Base-by-base conservation (phyloP, 2,113 vertebrate species). In the Sclerurus mexicanus region DNA sequence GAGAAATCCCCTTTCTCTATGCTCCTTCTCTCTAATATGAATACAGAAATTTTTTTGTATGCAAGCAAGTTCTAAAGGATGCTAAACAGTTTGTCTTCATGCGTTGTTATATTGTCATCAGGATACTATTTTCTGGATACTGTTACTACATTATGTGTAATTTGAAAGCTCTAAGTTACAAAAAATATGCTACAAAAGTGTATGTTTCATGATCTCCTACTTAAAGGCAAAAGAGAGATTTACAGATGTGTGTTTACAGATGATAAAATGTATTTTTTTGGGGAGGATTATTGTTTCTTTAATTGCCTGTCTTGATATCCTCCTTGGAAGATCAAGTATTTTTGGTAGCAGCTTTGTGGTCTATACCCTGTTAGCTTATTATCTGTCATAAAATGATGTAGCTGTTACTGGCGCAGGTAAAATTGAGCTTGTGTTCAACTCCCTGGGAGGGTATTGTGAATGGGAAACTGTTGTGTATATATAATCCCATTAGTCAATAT, bases 271-370 rank as follows among this genome's bases (percentile, higher is more conserved):
- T 27, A 10, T 40, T 69, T 35, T 73, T 73, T 62, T 19, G 25
- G 28, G 63, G 66, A 77, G 68, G 50, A 80, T 55, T 58, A 55
- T 62, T 55, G 20, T 44, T 71, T 59, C 46, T 83, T 77, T 90
- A 90, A 63, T 44, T 86, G 67, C 13, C 63, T 66, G 7, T 35
- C 40, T 90, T 90, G 59, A 55, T 82, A 71, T 2, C 11, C 33
- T 84, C 9, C 46, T 47, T 82, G 79, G 79, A 67, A 84, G 86
- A 68, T 49, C 6, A 84, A 60, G 27, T 72, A 7, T 44, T 86
- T 92, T 74, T 58, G n/a, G 60, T 93, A 58, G 77, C 62, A 71
- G 46, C 86, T 91, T 87, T 94, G 64, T 90, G 73, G 37, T 81
- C 56, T 84, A 4, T 72, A 73, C 13, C 8, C n/a, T 79, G 33